Evolutionary conservation across 2,888 invertebrate genomes (phyloP), one percentile per base, ranked within the genome.

Genomic region (Papilio protenor): DNA sequence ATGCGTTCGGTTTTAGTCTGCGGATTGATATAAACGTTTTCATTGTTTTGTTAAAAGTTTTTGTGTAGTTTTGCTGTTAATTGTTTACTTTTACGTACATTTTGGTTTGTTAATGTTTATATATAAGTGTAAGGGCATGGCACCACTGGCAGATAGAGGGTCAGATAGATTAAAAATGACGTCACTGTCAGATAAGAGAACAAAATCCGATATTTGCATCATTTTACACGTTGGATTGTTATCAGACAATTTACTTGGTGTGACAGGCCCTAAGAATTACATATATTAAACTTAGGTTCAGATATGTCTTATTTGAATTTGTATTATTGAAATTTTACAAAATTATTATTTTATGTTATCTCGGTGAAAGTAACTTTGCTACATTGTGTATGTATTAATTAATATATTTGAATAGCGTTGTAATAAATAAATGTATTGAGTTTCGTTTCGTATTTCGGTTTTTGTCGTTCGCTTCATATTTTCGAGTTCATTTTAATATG

Each of bases 1-100:
- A 94, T 93, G 93, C 89, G 85, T 88, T 89, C 90, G 90, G 90
- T 92, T 91, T 90, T 87, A 84, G 88, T 87, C 87, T 87, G 87
- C 84, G 89, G 88, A 92, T 94, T 90, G 93, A 92, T 92, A 91
- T 87, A 8, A 83, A 81, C 81, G 81, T 81, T 81, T 81, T 80
- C 61, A 23, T 73, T 78, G 73, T 49, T 18, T 55, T 33, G 71
- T 61, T 61, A 11, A 57, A 79, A 78, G 78, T 82, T 81, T 73
- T 80, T 73, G 75, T n/a, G 72, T 74, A 69, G 69, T 74, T 77
- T 27, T 18, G 27, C 64, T 71, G 40, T 72, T 76, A 57, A 71
- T 78, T 75, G 45, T 4, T 23, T 12, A 21, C 23, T 21, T 23
- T 12, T 12, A 23, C 3, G 12, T 23, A 11, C 23, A 2, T 4